Evolutionary conservation across 2,113 vertebrate species (phyloP).

Genomic region (Notarius quadriscutis): DNA sequence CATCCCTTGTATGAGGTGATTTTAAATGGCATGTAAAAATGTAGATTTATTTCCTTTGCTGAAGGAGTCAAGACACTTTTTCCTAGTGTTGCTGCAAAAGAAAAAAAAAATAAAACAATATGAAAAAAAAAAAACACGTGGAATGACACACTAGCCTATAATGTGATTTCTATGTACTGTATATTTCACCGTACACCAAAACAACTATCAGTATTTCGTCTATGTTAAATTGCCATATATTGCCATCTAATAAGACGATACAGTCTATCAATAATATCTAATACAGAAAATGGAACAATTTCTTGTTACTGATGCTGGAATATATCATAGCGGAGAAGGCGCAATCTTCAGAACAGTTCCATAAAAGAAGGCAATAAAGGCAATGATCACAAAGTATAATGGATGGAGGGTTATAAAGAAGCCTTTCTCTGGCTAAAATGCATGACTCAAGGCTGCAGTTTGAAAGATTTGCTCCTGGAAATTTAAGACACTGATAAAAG

Average conservation of each 20-base stretch:
- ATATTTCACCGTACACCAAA: neutral
- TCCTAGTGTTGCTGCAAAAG: neutral
- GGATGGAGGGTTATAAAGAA: constrained; percentile 42
- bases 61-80: neutral
- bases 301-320: constrained; percentile 38
- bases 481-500: constrained; percentile 23
- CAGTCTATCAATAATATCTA: constrained; percentile 21
- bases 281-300: constrained; percentile 7
- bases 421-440: constrained; percentile 36
- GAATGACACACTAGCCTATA: neutral
- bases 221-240: neutral
- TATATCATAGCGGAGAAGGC: constrained; percentile 33
- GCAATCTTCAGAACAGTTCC: constrained; percentile 35
- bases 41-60: neutral
- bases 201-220: constrained; percentile 5
- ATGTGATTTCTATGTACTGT: neutral
- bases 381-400: constrained; percentile 47
- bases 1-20: neutral
- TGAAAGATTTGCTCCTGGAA: constrained; percentile 20
- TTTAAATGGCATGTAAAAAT: neutral
- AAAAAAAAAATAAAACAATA: neutral
- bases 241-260: neutral
- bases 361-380: constrained; percentile 49
- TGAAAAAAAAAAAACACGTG: neutral
- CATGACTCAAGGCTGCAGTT: constrained; percentile 24